Evolutionary conservation across 30 jellyfish, hydroid and myxozoan genomes (phyloP).

Genomic region (Rhopilema esculentum): DNA sequence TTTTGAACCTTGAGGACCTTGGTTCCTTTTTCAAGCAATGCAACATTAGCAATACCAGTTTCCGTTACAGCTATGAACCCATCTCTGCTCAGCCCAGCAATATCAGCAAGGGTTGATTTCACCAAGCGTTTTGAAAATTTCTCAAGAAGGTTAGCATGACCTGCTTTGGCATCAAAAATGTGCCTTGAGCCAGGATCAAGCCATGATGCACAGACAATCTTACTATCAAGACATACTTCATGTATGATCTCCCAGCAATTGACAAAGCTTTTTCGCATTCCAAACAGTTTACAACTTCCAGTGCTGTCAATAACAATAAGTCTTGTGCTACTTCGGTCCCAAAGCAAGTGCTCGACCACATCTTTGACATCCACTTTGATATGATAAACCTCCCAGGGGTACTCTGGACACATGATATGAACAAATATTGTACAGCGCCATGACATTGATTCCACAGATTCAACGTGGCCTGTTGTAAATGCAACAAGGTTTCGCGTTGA

Average conservation of each 20-base stretch:
- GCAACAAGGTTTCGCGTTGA: conserved; percentile 75
- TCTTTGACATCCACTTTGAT: conserved; percentile 51
- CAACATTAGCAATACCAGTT: conserved; percentile 58
- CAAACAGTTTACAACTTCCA: conserved; percentile 71
- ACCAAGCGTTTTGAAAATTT: conserved; percentile 39
- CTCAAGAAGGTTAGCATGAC: conserved; percentile 28
- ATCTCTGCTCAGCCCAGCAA: conserved; percentile 62
- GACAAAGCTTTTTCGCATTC: conserved; percentile 42
- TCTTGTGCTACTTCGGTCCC: conserved; percentile 75
- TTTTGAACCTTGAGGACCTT: conserved; percentile 8
- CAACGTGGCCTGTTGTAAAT: conserved; percentile 53
- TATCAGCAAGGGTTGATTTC: conserved; percentile 51
- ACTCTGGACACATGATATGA: conserved; percentile 69
- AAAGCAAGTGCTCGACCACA: conserved; percentile 62
- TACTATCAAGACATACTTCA: conserved; percentile 43
- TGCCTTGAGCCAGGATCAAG: conserved; percentile 50
- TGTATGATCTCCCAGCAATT: conserved; percentile 64
- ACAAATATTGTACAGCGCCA: conserved; percentile 15
- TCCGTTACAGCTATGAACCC: conserved; percentile 67
- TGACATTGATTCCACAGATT: conserved; percentile 14
- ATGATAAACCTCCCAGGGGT: conserved; percentile 73
- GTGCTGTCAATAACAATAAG: conserved; percentile 69
- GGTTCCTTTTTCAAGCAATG: conserved; percentile 31
- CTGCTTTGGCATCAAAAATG: conserved; percentile 61
- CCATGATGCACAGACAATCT: conserved; percentile 53